Percentiles rank a stretch among this genome's conserved stretches.
These are phyloP conservation scores for Araneus ventricosus DNA, from an alignment of 1,140 invertebrate species.

Conservation along the genomic window DNA sequence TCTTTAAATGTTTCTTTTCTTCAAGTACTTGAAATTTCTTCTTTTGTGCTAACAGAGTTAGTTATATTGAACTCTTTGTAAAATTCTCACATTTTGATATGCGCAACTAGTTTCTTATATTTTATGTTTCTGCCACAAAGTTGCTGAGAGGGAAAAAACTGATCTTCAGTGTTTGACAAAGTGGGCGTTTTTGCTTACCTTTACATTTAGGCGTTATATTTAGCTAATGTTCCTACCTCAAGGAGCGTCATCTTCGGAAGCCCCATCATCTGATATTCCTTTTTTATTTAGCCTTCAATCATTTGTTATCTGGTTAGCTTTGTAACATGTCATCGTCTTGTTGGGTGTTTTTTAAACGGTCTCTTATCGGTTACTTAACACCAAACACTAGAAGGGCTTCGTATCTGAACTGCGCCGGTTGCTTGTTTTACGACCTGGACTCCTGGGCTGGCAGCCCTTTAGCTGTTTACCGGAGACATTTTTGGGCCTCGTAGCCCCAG, in stretches of 20 bases:
- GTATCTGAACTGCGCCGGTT: slow-evolving; percentile 31
- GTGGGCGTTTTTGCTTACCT: neutral
- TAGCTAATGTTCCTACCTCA: neutral
- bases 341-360: slow-evolving; percentile 32
- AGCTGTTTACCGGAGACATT: slow-evolving; percentile 51
- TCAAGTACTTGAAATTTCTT: no score
- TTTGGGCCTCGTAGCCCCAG: slow-evolving; percentile 26
- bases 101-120: no score
- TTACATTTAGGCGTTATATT: neutral
- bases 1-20: no score
- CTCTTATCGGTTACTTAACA: slow-evolving; percentile 47
- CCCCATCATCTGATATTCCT: neutral
- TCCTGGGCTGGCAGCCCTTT: neutral
- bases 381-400: slow-evolving; percentile 3
- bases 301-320: slow-evolving; percentile 21
- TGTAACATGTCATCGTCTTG: slow-evolving; percentile 7
- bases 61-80: no score
- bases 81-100: neutral
- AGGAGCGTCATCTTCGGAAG: neutral
- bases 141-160: neutral
- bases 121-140: neutral
- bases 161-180: neutral
- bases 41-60: no score
- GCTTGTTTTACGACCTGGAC: slow-evolving; percentile 38
- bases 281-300: slow-evolving; percentile 12